Base-by-base conservation (phyloP, 2,113 vertebrate species). In the Lathamus discolor region DNA sequence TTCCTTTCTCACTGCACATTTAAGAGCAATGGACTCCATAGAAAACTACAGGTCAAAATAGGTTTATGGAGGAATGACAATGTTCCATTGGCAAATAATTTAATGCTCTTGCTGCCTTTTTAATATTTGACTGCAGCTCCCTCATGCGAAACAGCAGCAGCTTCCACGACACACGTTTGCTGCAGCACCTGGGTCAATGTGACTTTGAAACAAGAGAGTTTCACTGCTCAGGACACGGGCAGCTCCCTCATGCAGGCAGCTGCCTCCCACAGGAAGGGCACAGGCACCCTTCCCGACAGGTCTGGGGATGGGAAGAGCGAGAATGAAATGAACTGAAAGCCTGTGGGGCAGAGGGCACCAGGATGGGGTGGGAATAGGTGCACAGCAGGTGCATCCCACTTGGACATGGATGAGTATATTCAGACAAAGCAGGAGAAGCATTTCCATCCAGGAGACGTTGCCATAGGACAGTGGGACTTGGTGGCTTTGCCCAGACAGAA, bases 1-100 rank as follows among this genome's bases (percentile, higher is more conserved):
- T 98, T 98, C 98, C 98, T 98, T 98, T 97, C 98, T 97, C 97
- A 94, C 89, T 98, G 98, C 97, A 98, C 98, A 97, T 97, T 97
- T 96, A 97, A 98, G 98, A 98, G 94, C 92, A 96, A 96, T 91
- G 96, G 93, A 96, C 94, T 92, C 90, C 95, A 94, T 66, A 94
- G 93, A 94, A 94, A 97, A 97, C 97, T 97, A 92, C 92, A 95
- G 97, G 96, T 97, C 97, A 97, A 96, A 97, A 97, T 97, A 98
- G 97, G 96, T 98, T 98, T 97, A 98, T 98, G 97, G 96, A 94
- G 92, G 95, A 95, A 96, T 90, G 94, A 97, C 95, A 97, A 91
- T 96, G 97, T 98, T 97, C 95, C 31, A 9, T 86, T 95, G 94
- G 92, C 7, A 70, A 95, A 98, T 97, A 98, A 98, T 98, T 98